A percentile compares a stretch with the other conserved stretches of the same genome.
Evolutionary conservation across 2,888 invertebrate species (phyloP).

Genomic region (Phyllotreta striolata): DNA sequence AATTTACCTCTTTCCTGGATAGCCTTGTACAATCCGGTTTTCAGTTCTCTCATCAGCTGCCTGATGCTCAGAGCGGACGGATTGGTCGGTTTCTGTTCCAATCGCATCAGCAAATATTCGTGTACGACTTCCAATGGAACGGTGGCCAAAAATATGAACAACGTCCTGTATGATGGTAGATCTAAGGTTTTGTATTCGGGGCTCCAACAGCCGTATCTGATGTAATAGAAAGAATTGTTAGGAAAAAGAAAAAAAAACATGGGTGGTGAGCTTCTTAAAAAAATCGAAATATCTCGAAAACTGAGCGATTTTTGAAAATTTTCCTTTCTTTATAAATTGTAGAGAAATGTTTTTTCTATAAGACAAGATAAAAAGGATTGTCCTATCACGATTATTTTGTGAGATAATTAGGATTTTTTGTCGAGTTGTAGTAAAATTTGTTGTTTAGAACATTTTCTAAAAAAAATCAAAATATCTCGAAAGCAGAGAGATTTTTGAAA

Average conservation of each 20-base stretch:
- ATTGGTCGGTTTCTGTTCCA: conserved; percentile 82
- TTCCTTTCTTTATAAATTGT: no score
- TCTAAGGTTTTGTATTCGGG: conserved; percentile 77
- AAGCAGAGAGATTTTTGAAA: no score
- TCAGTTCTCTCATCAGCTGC: conserved; percentile 80
- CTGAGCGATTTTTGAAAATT: no score
- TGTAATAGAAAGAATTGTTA: neutral
- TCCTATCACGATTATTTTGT: no score
- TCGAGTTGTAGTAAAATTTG: no score
- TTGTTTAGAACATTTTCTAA: no score
- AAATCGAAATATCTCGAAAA: no score
- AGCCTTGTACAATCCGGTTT: conserved; percentile 87
- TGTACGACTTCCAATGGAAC: conserved; percentile 92
- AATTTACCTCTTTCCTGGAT: conserved; percentile 79
- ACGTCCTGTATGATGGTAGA: conserved; percentile 84
- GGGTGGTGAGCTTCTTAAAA: neutral
- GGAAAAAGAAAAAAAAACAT: neutral
- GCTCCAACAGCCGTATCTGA: conserved; percentile 77
- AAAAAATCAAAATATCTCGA: no score
- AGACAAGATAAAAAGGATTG: no score
- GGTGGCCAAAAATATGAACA: conserved; percentile 85
- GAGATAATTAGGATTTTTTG: no score
- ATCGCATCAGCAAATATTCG: conserved; percentile 85
- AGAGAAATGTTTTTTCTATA: no score
- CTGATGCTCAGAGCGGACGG: conserved; percentile 88